These are phyloP conservation scores for Chanos chanos DNA, from an alignment of 2,797 vertebrate genomes.

Conservation along the genomic window DNA sequence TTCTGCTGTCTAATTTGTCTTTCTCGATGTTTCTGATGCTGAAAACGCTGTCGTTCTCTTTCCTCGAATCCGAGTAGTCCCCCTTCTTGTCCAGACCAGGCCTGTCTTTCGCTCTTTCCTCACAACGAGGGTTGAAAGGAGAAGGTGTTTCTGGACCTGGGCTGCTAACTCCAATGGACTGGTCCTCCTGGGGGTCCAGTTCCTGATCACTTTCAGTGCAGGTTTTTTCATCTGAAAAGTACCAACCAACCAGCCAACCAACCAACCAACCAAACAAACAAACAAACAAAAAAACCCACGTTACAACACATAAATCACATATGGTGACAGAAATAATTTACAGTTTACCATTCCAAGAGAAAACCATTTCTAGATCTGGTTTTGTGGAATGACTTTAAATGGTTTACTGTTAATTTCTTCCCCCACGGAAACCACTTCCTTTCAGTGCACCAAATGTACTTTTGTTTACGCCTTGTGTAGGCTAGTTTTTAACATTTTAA, in stretches of 20 bases:
- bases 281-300: background rate
- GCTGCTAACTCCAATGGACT: constrained; percentile 51
- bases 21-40: constrained; percentile 65
- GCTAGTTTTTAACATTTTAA: background rate
- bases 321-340: too few species aligned
- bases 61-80: constrained; percentile 46
- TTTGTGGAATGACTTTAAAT: too few species aligned
- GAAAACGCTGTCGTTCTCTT: constrained; percentile 55
- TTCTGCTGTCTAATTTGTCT: constrained; percentile 66
- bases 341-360: too few species aligned
- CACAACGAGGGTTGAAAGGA: constrained; percentile 53
- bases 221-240: constrained; percentile 72
- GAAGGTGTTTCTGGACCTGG: constrained; percentile 52
- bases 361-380: too few species aligned
- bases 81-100: constrained; percentile 53
- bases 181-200: constrained; percentile 73
- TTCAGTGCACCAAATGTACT: constrained; percentile 7
- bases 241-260: too few species aligned
- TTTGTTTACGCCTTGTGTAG: constrained; percentile 11
- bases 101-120: constrained; percentile 61
- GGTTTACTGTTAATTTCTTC: too few species aligned
- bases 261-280: too few species aligned
- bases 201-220: constrained; percentile 77
- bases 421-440: constrained; percentile 13
- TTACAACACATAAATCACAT: too few species aligned